Evolutionary conservation across 2,888 invertebrate species (phyloP).

Genomic region (Xestia sexstrigata): DNA sequence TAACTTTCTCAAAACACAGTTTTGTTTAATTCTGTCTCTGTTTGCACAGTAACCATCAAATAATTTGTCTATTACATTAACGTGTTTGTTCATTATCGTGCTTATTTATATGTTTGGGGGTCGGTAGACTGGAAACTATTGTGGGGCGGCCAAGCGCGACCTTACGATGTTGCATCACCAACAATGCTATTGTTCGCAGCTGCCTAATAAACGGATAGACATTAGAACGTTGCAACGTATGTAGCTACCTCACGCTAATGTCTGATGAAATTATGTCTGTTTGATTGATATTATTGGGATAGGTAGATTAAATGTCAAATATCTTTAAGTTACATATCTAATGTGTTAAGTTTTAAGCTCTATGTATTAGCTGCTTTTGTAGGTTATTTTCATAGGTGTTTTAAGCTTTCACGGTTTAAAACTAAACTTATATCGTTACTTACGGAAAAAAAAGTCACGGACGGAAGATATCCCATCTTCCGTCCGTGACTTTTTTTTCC

Average conservation of each 20-base stretch:
- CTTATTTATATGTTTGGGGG: constrained; percentile 60
- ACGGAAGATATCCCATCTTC: too few species aligned
- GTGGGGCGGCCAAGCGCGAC: constrained; percentile 71
- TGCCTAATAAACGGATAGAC: constrained; percentile 57
- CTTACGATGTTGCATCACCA: constrained; percentile 67
- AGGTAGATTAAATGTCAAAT: constrained; percentile 1
- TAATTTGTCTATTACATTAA: constrained; percentile 32
- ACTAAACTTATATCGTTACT: too few species aligned
- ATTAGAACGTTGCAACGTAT: constrained; percentile 27
- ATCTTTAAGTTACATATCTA: neutral
- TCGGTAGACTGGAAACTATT: constrained; percentile 75
- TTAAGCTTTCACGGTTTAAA: too few species aligned
- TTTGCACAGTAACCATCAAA: constrained; percentile 22
- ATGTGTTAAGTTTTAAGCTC: neutral
- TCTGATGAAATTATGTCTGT: constrained; percentile 18
- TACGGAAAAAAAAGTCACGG: too few species aligned
- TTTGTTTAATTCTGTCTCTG: neutral
- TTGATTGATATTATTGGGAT: neutral
- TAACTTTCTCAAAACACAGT: constrained; percentile 9
- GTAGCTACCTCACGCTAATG: neutral
- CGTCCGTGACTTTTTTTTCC: too few species aligned
- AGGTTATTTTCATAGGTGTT: neutral
- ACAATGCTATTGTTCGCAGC: constrained; percentile 67
- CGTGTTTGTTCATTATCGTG: constrained; percentile 38
- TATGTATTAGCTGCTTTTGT: neutral